Evolutionary conservation across 2,797 vertebrate species (phyloP).

Genomic region (Cyprinella venusta): DNA sequence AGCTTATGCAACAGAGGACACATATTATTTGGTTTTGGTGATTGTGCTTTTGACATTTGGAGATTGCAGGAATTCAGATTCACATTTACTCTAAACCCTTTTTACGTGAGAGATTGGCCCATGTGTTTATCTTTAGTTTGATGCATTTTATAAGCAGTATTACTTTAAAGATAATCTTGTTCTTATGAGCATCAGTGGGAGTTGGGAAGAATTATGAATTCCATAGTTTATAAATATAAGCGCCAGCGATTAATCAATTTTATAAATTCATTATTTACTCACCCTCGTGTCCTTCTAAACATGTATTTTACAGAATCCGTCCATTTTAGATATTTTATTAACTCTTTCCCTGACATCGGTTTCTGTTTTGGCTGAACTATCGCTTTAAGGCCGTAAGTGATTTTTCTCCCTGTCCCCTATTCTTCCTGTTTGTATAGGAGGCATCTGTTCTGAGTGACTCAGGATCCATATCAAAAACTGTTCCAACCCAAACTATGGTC

Average conservation of each 20-base stretch:
- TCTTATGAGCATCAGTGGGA: neutral
- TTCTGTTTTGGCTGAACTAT: neutral
- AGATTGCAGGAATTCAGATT: constrained; percentile 21
- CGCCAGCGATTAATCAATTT: neutral
- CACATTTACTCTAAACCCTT: neutral
- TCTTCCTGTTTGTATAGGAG: constrained; percentile 9
- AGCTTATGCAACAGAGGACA: neutral
- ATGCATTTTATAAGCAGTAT: neutral
- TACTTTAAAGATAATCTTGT: neutral
- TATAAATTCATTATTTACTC: no score
- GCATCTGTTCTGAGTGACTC: constrained; percentile 27
- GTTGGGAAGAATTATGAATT: neutral
- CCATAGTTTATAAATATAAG: neutral
- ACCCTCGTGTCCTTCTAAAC: no score
- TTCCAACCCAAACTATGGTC: constrained; percentile 50
- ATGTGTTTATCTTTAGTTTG: neutral
- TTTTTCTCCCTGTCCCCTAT: neutral
- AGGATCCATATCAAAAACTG: constrained; percentile 8
- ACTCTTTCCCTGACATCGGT: no score
- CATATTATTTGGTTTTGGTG: constrained; percentile 12
- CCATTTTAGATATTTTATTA: no score
- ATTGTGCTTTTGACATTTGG: constrained; percentile 41
- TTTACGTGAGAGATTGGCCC: neutral
- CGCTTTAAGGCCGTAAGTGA: neutral
- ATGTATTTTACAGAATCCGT: no score